Percentiles rank a stretch among this genome's conserved stretches.
phyloP scores from a whole-genome alignment of 1,140 invertebrate genomes.

The Drosophila fuyamai region DNA sequence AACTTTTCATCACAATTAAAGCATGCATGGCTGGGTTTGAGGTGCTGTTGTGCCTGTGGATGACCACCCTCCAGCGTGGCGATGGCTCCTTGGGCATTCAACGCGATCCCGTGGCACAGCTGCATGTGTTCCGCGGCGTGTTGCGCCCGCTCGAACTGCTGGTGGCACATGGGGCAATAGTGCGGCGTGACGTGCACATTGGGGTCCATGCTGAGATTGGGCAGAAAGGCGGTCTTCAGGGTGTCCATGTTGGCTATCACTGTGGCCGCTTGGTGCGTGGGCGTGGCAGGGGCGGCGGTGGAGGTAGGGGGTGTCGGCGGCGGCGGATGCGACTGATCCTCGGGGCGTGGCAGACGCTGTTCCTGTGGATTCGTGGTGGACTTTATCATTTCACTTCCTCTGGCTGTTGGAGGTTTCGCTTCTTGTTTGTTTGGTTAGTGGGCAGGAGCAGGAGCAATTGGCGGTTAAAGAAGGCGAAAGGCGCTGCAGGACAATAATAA shows the following conservation, averaged over 20 bases:
- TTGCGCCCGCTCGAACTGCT: slow-evolving; percentile 74
- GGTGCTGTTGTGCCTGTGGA: slow-evolving; percentile 58
- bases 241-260: slow-evolving; percentile 78
- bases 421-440: slow-evolving; percentile 29
- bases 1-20: slow-evolving; percentile 82
- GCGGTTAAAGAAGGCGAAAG: slow-evolving; percentile 38
- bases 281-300: slow-evolving; percentile 47
- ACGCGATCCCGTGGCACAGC: slow-evolving; percentile 67
- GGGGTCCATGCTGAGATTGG: slow-evolving; percentile 82
- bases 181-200: slow-evolving; percentile 63
- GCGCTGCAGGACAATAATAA: slow-evolving; percentile 34
- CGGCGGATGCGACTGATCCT: slow-evolving; percentile 58
- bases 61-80: slow-evolving; percentile 56
- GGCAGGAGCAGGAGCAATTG: slow-evolving; percentile 42
- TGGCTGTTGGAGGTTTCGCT: slow-evolving; percentile 18
- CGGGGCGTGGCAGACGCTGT: slow-evolving; percentile 81
- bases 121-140: slow-evolving; percentile 79
- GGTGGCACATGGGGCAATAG: slow-evolving; percentile 81
- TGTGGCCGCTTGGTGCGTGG: slow-evolving; percentile 65
- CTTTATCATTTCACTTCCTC: slow-evolving; percentile 77
- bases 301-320: slow-evolving; percentile 41
- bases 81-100: slow-evolving; percentile 63
- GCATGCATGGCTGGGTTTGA: slow-evolving; percentile 69
- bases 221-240: slow-evolving; percentile 80
- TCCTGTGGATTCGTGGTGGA: slow-evolving; percentile 82